Evolutionary conservation across 2,888 invertebrate genomes (phyloP).

Genomic region (Campopleginae sp.): DNA sequence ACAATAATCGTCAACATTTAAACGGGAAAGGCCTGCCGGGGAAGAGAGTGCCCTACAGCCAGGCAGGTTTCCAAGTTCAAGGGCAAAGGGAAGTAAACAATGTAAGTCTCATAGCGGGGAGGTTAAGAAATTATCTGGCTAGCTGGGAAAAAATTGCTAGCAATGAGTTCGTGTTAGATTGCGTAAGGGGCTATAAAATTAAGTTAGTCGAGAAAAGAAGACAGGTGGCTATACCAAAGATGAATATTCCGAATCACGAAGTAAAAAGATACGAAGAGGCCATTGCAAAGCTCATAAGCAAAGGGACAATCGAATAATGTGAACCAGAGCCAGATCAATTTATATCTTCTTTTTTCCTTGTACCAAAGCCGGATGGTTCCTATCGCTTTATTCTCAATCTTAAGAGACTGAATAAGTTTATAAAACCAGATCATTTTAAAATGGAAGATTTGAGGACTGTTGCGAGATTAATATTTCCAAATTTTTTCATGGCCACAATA

Average conservation of each 20-base stretch:
- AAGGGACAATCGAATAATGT: constrained; percentile 50
- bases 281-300: constrained; percentile 41
- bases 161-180: constrained; percentile 44
- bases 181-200: constrained; percentile 49
- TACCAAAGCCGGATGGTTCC: constrained; percentile 50
- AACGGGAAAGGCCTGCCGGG: constrained; percentile 26
- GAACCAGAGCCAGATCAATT: constrained; percentile 53
- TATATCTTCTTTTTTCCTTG: constrained; percentile 60
- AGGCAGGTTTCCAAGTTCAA: constrained; percentile 14
- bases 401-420: constrained; percentile 58
- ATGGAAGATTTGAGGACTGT: constrained; percentile 61
- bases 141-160: constrained; percentile 53
- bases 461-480: constrained; percentile 38
- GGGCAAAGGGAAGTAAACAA: constrained; percentile 19
- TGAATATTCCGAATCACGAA: constrained; percentile 1
- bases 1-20: constrained; percentile 11
- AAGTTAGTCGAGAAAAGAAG: constrained; percentile 8
- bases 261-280: constrained; percentile 34
- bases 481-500: constrained; percentile 46
- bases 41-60: constrained; percentile 1
- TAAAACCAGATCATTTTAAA: constrained; percentile 59
- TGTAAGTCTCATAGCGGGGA: constrained; percentile 54
- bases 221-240: constrained; percentile 16
- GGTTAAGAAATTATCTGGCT: constrained; percentile 25
- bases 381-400: constrained; percentile 50